Evolutionary conservation across 2,113 vertebrate species (phyloP).

Genomic region (Xiphorhynchus elegans): DNA sequence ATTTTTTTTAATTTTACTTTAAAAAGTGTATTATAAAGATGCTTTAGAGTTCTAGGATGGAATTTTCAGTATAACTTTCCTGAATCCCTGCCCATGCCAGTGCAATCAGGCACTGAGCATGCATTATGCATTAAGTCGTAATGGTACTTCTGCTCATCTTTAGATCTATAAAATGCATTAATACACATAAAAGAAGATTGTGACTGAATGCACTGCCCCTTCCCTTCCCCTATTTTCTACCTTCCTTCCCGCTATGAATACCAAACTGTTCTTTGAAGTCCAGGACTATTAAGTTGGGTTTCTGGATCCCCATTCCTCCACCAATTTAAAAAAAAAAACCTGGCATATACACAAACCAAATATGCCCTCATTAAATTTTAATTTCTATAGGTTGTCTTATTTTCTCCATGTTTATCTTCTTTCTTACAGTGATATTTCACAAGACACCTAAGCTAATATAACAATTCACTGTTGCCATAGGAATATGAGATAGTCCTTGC

Average conservation of each 20-base stretch:
- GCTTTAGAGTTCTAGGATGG: not conserved
- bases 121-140: not conserved
- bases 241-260: not conserved
- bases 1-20: not conserved
- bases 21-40: not conserved
- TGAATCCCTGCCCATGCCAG: constrained; percentile 7
- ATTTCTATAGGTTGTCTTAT: not conserved
- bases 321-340: not conserved
- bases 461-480: not conserved
- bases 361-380: not conserved
- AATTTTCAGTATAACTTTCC: constrained; percentile 37
- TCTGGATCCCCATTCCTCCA: not conserved
- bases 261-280: not conserved
- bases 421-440: not conserved
- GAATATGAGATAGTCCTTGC: not conserved
- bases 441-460: not conserved
- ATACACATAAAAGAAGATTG: constrained; percentile 9
- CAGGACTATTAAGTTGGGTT: not conserved
- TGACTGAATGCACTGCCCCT: not conserved
- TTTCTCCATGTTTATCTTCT: not conserved
- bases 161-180: constrained; percentile 14
- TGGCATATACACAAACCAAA: not conserved
- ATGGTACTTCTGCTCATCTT: not conserved
- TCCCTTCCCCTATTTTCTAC: not conserved
- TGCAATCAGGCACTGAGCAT: not conserved